Evolutionary conservation across 2,888 invertebrate species (phyloP).

Genomic region (Mechanitis mazaeus): DNA sequence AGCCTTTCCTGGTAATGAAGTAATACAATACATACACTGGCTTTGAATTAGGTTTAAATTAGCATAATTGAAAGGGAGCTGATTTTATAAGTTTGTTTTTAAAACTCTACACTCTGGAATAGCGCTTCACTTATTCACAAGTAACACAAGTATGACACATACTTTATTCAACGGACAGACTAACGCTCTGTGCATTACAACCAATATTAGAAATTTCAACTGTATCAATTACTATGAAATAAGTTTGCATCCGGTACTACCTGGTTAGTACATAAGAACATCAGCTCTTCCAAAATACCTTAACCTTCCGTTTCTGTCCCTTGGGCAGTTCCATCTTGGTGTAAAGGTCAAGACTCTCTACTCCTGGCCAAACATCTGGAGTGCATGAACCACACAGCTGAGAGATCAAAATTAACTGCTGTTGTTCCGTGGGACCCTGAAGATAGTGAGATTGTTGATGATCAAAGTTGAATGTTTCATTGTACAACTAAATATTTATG

Average conservation of each 20-base stretch:
- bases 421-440: slow-evolving; percentile 95
- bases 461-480: not conserved
- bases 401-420: slow-evolving; percentile 95
- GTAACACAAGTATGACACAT: too few relatives aligned
- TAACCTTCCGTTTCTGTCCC: slow-evolving; percentile 89
- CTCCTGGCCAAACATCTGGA: slow-evolving; percentile 95
- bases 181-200: too few relatives aligned
- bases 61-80: too few relatives aligned
- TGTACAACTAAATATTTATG: too few relatives aligned
- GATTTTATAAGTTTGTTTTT: too few relatives aligned
- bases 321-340: slow-evolving; percentile 91
- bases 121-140: too few relatives aligned
- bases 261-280: slow-evolving; percentile 1
- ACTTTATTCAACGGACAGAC: too few relatives aligned
- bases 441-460: not conserved
- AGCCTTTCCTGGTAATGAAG: slow-evolving; percentile 79
- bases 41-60: too few relatives aligned
- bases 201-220: not conserved
- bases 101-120: too few relatives aligned
- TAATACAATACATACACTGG: too few relatives aligned
- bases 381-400: slow-evolving; percentile 97
- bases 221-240: too few relatives aligned
- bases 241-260: too few relatives aligned
- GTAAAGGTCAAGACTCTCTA: slow-evolving; percentile 91
- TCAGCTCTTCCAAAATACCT: slow-evolving; percentile 38